Evolutionary conservation across 2,888 invertebrate genomes (phyloP), one percentile per base, ranked within the genome.

Genomic region (Drosophila pseudotakahashii): DNA sequence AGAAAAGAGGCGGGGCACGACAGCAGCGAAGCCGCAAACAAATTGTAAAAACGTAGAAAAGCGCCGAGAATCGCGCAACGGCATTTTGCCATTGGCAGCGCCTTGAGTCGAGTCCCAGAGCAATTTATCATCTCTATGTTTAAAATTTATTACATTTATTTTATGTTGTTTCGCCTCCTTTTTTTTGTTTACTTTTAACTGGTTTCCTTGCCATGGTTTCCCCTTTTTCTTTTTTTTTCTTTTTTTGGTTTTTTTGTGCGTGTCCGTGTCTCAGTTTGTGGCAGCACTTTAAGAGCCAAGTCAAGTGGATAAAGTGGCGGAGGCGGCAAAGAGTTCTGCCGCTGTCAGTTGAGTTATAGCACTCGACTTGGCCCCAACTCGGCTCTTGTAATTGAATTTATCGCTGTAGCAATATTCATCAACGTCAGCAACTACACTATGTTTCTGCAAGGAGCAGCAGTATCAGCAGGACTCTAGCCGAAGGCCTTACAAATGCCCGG

Each of bases 101-200:
- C 79, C 81, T 78, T 76, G 70, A 76, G 74, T 69, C 73, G 74
- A 83, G 73, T 87, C 88, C 88, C 88, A 76, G 69, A 86, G 84
- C 86, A 86, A 86, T 86, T 86, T 88, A 86, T 86, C 86, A 86
- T 86, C 80, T 88, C 84, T 84, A 84, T 84, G 84, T 84, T 86
- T 81, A 76, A 85, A 88, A 88, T 85, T 88, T 85, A 85, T 85
- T 87, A 81, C 84, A 88, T 85, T 85, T 87, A 82, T 87, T 85
- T 82, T 75, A 80, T 78, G 78, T 81, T 80, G 75, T 76, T 75
- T 59, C 73, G 72, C 53, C 72, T 55, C 61, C 70, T 52, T 62
- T 54, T 54, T 54, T 54, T 54, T 61, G 70, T 70, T 70, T 70
- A 72, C 71, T 81, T 83, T 85, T 82, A 80, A 85, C 82, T 74